Conservation (phyloP, 2,113 vertebrate species). For the Perca fluviatilis region DNA sequence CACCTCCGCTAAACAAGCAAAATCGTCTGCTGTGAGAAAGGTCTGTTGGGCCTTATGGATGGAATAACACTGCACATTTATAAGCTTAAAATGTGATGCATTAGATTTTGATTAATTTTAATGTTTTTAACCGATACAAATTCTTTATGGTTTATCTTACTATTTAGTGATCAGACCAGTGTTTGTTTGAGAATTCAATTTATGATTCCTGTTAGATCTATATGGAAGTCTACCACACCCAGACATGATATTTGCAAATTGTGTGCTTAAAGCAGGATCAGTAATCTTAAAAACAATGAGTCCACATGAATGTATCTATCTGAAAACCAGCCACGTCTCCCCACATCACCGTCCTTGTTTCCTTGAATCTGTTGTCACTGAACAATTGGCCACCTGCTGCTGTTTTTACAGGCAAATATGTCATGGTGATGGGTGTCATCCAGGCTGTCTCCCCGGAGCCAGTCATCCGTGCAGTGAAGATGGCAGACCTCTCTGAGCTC, state of each 20-base stretch:
- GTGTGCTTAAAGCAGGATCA: neutral
- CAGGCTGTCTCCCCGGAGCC: conserved; percentile 89
- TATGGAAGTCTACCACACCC: neutral
- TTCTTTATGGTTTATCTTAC: neutral
- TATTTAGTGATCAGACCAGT: neutral
- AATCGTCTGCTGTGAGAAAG: no score
- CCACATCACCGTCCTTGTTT: neutral
- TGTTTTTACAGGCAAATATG: conserved; percentile 89
- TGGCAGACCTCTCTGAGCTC: conserved; percentile 92
- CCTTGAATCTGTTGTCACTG: conserved; percentile 13
- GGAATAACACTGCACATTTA: neutral
- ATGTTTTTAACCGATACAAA: neutral
- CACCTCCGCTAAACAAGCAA: no score
- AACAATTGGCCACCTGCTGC: conserved; percentile 36
- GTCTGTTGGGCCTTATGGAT: neutral
- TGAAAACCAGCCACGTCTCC: neutral
- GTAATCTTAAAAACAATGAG: neutral
- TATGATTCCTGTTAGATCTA: neutral
- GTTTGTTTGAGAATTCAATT: neutral
- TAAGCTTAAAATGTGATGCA: neutral
- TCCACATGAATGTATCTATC: neutral
- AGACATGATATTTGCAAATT: neutral
- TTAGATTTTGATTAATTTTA: neutral
- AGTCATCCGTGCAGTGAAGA: conserved; percentile 91
- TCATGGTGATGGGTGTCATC: conserved; percentile 95